phyloP scores from a whole-genome alignment of 2,888 invertebrate species.

The Morinoia aosen region DNA sequence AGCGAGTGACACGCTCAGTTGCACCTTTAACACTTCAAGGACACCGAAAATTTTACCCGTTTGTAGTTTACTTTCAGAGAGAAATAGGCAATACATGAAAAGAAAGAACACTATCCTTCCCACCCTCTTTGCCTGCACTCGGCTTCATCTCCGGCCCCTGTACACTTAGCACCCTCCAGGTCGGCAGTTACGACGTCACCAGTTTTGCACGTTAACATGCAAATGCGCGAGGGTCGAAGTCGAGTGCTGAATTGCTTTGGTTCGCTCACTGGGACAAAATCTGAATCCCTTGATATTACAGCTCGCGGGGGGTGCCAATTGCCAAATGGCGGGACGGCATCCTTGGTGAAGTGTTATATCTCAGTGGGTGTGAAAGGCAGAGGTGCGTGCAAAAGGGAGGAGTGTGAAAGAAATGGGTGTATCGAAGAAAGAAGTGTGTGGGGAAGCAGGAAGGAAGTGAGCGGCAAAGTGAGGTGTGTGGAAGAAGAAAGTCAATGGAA shows the following conservation, averaged over 20 bases:
- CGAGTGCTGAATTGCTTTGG: constrained; percentile 45
- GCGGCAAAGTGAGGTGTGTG: neutral
- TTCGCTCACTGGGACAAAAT: constrained; percentile 32
- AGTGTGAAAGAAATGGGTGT: no score
- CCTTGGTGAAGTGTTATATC: neutral
- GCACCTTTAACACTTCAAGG: neutral
- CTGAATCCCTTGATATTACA: constrained; percentile 21
- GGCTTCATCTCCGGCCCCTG: neutral
- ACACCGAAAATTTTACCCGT: neutral
- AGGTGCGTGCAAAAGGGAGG: neutral
- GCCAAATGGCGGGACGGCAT: neutral
- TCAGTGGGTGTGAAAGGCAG: neutral
- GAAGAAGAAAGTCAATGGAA: no score
- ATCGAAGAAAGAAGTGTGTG: neutral
- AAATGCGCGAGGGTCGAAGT: constrained; percentile 26
- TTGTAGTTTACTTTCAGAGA: neutral
- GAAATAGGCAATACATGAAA: neutral
- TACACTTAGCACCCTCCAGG: neutral
- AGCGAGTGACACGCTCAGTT: neutral
- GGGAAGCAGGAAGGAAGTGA: neutral
- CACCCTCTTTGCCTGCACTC: neutral
- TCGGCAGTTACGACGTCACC: neutral
- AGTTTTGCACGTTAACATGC: constrained; percentile 34
- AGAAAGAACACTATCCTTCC: neutral
- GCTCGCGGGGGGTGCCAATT: neutral